A percentile compares a stretch with the other conserved stretches of the same genome.
Evolutionary conservation across 2,113 vertebrate species (phyloP).

Genomic region (Brachyhypopomus occidentalis): DNA sequence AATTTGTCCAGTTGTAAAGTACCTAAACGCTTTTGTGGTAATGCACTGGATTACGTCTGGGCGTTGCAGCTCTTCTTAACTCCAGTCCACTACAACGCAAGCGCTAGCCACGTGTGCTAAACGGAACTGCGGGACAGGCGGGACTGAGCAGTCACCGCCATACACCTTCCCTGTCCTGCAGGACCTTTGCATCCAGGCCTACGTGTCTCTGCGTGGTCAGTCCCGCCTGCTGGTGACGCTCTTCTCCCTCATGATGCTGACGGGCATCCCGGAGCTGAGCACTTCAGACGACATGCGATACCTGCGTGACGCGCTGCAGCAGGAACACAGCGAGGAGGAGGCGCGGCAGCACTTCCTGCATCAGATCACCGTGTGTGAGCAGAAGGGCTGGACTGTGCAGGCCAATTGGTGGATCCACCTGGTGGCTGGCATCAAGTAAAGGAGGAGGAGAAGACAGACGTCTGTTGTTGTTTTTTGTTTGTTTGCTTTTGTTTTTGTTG

Average conservation of each 20-base stretch:
- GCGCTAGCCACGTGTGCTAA: neutral
- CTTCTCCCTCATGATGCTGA: slow-evolving; percentile 80
- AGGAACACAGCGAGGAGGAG: slow-evolving; percentile 61
- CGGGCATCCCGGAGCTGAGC: slow-evolving; percentile 78
- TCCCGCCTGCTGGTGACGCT: slow-evolving; percentile 75
- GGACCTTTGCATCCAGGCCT: slow-evolving; percentile 76
- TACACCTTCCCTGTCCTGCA: slow-evolving; percentile 31
- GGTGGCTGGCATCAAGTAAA: slow-evolving; percentile 73
- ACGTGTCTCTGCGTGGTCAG: slow-evolving; percentile 75
- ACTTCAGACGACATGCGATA: slow-evolving; percentile 74
- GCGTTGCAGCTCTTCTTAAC: no score
- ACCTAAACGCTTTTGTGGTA: no score
- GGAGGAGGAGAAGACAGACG: neutral
- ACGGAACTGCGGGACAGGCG: neutral
- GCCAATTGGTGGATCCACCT: slow-evolving; percentile 80
- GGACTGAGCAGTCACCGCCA: neutral
- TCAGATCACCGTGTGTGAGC: slow-evolving; percentile 70
- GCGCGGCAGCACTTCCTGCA: slow-evolving; percentile 74
- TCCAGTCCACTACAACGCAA: neutral
- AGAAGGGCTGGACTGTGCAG: slow-evolving; percentile 76
- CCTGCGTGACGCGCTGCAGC: slow-evolving; percentile 74
- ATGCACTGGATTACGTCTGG: no score
- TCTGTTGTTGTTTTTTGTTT: neutral
- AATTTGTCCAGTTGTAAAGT: no score
- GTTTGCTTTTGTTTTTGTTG: neutral